Conservation (phyloP, 2,797 vertebrate genomes). For the Corythornis leucogaster region DNA sequence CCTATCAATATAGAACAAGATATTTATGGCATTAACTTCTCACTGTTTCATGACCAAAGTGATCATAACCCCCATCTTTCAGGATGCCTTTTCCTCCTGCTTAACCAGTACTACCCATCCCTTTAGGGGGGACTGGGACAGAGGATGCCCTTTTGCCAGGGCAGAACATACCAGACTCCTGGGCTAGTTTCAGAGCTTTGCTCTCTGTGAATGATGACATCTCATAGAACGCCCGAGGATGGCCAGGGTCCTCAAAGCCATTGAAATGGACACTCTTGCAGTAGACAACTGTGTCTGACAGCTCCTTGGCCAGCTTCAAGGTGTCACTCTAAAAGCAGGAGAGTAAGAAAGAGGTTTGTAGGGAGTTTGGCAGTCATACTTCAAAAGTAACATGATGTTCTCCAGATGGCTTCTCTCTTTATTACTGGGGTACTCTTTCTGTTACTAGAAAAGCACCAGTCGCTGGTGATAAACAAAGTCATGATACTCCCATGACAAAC, state of each 20-base stretch:
- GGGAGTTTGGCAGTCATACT: not conserved
- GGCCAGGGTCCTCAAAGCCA: conserved; percentile 83
- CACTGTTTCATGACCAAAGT: not conserved
- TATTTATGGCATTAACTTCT: not conserved
- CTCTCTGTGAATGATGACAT: conserved; percentile 93
- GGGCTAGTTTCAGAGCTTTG: conserved; percentile 87
- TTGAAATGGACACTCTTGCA: conserved; percentile 96
- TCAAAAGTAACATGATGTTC: not conserved
- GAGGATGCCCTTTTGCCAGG: not conserved
- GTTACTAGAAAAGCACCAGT: not conserved
- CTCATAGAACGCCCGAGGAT: conserved; percentile 88
- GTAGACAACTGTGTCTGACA: conserved; percentile 93
- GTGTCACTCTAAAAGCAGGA: conserved; percentile 83
- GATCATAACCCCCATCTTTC: fast-evolving
- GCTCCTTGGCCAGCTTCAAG: conserved; percentile 89
- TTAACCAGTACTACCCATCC: not conserved
- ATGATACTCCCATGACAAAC: not conserved
- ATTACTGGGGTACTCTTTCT: not conserved
- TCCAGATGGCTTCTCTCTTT: not conserved
- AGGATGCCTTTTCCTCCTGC: not conserved
- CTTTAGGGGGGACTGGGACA: not conserved
- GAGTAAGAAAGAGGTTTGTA: not conserved
- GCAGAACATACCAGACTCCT: conserved; percentile 82
- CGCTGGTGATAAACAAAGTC: not conserved
- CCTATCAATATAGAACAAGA: too few species aligned